Percentiles rank a stretch among this genome's conserved stretches.
These are phyloP conservation scores for Coboldia fuscipes DNA, from an alignment of 1,140 invertebrate genomes.

Conservation along the genomic window DNA sequence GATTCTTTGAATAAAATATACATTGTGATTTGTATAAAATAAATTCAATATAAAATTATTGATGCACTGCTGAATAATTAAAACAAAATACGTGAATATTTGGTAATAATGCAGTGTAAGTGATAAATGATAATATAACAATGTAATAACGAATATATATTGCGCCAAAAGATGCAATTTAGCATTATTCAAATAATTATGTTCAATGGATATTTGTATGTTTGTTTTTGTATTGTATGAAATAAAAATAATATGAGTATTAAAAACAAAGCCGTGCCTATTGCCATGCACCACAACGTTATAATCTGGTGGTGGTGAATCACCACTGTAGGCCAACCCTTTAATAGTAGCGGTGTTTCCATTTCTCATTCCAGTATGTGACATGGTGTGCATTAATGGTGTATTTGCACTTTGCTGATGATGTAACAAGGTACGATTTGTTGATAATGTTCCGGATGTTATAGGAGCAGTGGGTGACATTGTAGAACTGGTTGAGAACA, in stretches of 20 bases:
- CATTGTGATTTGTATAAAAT: too few species aligned
- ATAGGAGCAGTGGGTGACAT: conserved; percentile 16
- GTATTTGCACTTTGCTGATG: conserved; percentile 14
- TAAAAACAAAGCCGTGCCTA: conserved; percentile 20
- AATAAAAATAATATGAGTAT: conserved; percentile 5
- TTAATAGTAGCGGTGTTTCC: conserved; percentile 16
- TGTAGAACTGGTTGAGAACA: conserved; percentile 17
- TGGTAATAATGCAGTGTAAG: too few species aligned
- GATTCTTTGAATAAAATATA: too few species aligned
- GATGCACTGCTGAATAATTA: too few species aligned
- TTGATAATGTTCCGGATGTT: conserved; percentile 13
- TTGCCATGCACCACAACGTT: conserved; percentile 23
- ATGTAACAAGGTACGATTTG: conserved; percentile 19
- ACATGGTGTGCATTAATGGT: conserved; percentile 8
- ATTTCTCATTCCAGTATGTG: conserved; percentile 3
- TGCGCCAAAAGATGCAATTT: too few species aligned
- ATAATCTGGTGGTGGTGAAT: conserved; percentile 20
- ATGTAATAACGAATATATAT: too few species aligned
- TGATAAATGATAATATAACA: too few species aligned
- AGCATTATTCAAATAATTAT: too few species aligned
- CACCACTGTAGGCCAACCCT: conserved; percentile 17
- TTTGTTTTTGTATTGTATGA: too few species aligned
- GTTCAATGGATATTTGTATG: too few species aligned
- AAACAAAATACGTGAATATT: too few species aligned
- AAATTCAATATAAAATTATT: too few species aligned